Conservation (phyloP, 2,888 invertebrate genomes). For the Nomada goodeniana region DNA sequence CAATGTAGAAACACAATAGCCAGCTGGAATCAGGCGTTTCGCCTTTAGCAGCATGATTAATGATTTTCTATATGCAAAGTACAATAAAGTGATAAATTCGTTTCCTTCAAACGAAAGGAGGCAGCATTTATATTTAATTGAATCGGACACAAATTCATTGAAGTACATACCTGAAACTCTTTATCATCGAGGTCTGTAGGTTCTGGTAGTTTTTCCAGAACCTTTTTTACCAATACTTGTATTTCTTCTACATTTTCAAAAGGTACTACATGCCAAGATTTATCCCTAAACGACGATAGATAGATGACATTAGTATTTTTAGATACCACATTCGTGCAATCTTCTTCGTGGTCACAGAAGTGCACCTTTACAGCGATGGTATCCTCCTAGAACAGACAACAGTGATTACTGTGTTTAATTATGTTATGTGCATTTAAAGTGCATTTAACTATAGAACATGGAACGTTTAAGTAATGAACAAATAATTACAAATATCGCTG, state of each 20-base stretch:
- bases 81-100: not conserved
- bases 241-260: constrained; percentile 80
- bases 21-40: constrained; percentile 82
- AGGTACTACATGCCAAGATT: constrained; percentile 80
- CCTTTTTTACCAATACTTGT: constrained; percentile 86
- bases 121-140: no score
- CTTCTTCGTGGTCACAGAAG: constrained; percentile 61
- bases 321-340: constrained; percentile 67
- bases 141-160: not conserved
- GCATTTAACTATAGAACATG: not conserved
- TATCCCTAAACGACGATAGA: constrained; percentile 68
- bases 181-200: constrained; percentile 86
- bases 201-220: constrained; percentile 87
- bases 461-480: constrained; percentile 71
- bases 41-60: not conserved
- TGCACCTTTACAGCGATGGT: constrained; percentile 72
- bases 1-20: constrained; percentile 86
- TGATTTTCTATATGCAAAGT: constrained; percentile 54
- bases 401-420: constrained; percentile 12
- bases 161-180: constrained; percentile 87
- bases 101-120: not conserved
- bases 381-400: constrained; percentile 69
- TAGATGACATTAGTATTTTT: constrained; percentile 71
- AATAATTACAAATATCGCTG: constrained; percentile 89
- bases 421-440: no score